Evolutionary conservation across 2,797 vertebrate species (phyloP).

Genomic region (Acestrorhynchus altus): DNA sequence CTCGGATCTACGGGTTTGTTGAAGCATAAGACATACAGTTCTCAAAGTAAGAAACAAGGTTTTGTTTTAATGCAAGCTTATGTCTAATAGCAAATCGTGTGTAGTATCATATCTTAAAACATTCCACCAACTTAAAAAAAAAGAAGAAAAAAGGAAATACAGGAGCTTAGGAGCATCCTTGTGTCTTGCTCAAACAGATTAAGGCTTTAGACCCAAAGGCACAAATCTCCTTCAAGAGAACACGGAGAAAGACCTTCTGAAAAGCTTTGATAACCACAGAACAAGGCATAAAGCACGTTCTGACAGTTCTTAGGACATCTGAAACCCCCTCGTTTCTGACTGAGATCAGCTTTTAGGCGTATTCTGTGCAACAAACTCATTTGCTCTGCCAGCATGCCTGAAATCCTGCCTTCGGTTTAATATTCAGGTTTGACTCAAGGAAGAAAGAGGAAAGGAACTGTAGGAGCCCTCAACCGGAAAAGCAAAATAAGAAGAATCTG

Average conservation of each 20-base stretch:
- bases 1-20: neutral
- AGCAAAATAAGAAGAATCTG: constrained; percentile 6
- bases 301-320: neutral
- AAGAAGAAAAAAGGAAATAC: constrained; percentile 5
- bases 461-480: constrained; percentile 42
- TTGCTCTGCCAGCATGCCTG: constrained; percentile 18
- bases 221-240: constrained; percentile 29
- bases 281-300: neutral
- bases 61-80: constrained; percentile 30
- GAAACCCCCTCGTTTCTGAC: constrained; percentile 1
- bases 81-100: constrained; percentile 48
- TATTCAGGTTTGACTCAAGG: constrained; percentile 3
- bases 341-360: neutral
- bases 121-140: constrained; percentile 65
- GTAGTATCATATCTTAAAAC: constrained; percentile 52
- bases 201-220: constrained; percentile 38
- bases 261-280: constrained; percentile 1
- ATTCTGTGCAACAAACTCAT: neutral
- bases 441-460: neutral
- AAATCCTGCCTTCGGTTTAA: constrained; percentile 31
- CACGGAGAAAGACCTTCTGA: neutral
- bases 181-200: constrained; percentile 9
- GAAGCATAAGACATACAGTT: neutral
- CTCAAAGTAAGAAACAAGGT: neutral
- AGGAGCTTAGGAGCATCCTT: constrained; percentile 29